Evolutionary conservation across 2,113 vertebrate species (phyloP), one percentile per base, ranked within the genome.

Genomic region (Sterrhoptilus dennistouni): DNA sequence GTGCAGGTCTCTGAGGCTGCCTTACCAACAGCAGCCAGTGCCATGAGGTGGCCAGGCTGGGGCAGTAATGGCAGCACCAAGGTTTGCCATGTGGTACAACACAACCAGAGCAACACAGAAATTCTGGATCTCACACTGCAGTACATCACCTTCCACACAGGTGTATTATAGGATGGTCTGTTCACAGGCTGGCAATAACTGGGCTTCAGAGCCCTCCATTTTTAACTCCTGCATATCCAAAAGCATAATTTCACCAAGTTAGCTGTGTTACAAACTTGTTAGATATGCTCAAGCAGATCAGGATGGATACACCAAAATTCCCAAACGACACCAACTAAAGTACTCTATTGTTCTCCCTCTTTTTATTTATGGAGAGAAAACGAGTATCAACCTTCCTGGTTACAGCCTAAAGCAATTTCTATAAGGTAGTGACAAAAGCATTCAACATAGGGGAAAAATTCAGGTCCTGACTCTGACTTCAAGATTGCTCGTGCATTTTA

Each of bases 21-120:
- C 92, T 14, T 36, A 20, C 5, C 64, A 14, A 40, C 17, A 40
- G 82, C 7, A 88, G 45, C 50, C 60, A 63, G 52, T 3, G 33
- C 22, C 1, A 0, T 0, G 7, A 64, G 22, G 35, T 52, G 47
- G 22, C 60, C 35, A 40, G 29, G 31, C 47, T 33, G n/a, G 56
- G 8, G 36, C 56, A 64, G 65, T 4, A 40, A 57, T 0, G 6
- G 40, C 40, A 79, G 89, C 69, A 50, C 17, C 65, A 65, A n/a
- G 9, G 14, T 33, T 89, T 65, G 89, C 56, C 15, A 18, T 0
- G 0, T 10, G 35, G 8, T 25, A 36, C 3, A 52, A 42, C 40
- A 25, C 28, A 36, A 28, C 16, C 40, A 44, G 49, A 28, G 59
- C 36, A 76, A 9, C 40, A 63, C 24, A 47, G 69, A 49, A 70